Base-by-base conservation (phyloP, 2,113 vertebrate genomes). In the Corythornis madagascariensis region DNA sequence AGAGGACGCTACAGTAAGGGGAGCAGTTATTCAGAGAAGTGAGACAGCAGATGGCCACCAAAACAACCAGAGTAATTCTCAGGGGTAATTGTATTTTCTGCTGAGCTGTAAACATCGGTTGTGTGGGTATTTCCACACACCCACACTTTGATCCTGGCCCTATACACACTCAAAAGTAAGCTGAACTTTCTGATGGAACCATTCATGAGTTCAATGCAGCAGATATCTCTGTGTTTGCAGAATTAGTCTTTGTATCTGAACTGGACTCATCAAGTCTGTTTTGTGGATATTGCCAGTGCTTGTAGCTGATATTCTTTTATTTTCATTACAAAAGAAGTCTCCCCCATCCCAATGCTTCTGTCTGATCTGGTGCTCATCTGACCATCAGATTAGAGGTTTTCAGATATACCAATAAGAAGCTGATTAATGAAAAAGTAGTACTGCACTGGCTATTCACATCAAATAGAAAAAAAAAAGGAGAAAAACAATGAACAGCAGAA, bases 31-130 rank as follows among this genome's bases (percentile, higher is more conserved):
- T 92, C 69, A 72, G 76, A 90, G 86, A 96, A 94, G 79, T 56
- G 82, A 93, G 92, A 96, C 8, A 91, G 60, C 95, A 96, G 91
- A 92, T 91, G 94, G 87, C 65, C 69, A 91, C 82, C 87, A 93
- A 93, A 96, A 92, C 84, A 94, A 91, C 88, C 60, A 77, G 29
- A 81, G 79, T 67, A 81, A 91, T 78, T 96, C 94, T 93, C 89
- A 89, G 72, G 92, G 72, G 92, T 83, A 86, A 86, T 22, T 1
- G 11, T 57, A 89, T 93, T 93, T 96, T 96, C 85, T 93, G 94
- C 82, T 96, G 78, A 89, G 78, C 56, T 92, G 75, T 93, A 93
- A 96, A 95, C 75, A 93, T 71, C 78, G 91, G 38, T 47, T 4
- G 9, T 89, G 35, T 77, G 87, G 92, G 87, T 93, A 91, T 96